phyloP scores from a whole-genome alignment of 2,797 vertebrate species.

The Lepus townsendii region DNA sequence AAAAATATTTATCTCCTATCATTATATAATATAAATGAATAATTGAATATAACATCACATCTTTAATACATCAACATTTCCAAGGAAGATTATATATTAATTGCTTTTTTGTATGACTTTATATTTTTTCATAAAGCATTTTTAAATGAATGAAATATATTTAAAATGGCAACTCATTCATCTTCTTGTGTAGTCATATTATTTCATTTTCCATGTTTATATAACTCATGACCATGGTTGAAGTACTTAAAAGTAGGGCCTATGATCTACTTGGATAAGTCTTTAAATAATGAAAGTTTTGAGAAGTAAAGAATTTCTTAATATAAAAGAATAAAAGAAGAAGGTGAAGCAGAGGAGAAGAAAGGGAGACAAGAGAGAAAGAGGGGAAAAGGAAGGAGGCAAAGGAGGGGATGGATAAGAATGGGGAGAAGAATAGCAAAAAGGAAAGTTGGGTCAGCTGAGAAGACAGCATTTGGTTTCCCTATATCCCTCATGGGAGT shows the following conservation, averaged over 20 bases:
- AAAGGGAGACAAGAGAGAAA: too few species aligned
- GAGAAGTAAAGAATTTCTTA: background rate
- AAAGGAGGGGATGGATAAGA: rapidly evolving
- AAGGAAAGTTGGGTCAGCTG: too few species aligned
- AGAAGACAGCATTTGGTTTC: too few species aligned
- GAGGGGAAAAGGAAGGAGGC: rapidly evolving
- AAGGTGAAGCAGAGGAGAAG: background rate
- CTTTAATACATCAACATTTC: background rate
- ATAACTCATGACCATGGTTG: background rate
- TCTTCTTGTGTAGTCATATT: background rate
- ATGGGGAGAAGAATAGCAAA: too few species aligned
- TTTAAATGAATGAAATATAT: background rate
- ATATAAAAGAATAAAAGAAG: background rate
- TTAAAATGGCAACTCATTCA: background rate
- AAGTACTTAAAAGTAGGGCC: background rate
- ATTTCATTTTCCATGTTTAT: background rate
- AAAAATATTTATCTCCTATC: background rate
- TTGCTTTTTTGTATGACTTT: background rate
- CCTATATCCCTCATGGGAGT: too few species aligned
- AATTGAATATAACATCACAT: background rate
- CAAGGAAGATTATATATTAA: background rate
- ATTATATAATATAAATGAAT: background rate
- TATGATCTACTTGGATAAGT: background rate
- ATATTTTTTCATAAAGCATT: background rate
- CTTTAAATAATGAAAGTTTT: background rate